Evolutionary conservation across 2,113 vertebrate genomes (phyloP), one percentile per base, ranked within the genome.

Genomic region (Megalops atlanticus): DNA sequence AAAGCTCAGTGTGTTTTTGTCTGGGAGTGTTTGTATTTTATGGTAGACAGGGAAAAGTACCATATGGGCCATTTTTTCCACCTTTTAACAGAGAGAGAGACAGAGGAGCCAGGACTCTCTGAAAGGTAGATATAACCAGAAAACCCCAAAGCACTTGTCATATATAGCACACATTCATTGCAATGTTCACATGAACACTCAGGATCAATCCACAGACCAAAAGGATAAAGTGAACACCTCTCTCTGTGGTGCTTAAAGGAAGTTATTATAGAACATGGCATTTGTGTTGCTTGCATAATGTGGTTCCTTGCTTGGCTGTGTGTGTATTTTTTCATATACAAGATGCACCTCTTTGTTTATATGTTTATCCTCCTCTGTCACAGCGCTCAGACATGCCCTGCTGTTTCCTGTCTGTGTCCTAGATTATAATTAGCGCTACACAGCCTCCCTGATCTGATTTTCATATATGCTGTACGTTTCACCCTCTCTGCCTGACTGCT

Each of bases 341-440:
- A 49, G 31, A n/a, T 40, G 45, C 58, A 36, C 35, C 39, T 75
- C 76, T 79, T 47, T 84, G 80, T 82, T 76, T 79, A 33, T 64
- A 73, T 82, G 73, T 80, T 79, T 82, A 79, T 81, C 73, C 72
- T 52, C 58, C 33, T 79, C 73, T 49, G 83, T 82, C 31, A 47
- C 74, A 49, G 45, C 35, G 72, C 52, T n/a, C 73, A 80, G 78
- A 80, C 78, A 76, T 49, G 16, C 78, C 81, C 68, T n/a, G 76
- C 76, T 81, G 84, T 76, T 85, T 72, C 64, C 69, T 74, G 77
- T 83, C 77, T 84, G 47, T 84, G 82, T 74, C 81, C 83, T 84
- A 81, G 83, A 84, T 86, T 80, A 49, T 80, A 81, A 86, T 74
- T 73, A 76, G 54, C 33, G 16, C 40, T 79, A n/a, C 71, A 78